Evolutionary conservation across 2,113 vertebrate genomes (phyloP), one percentile per base, ranked within the genome.

Genomic region (Neogale vison): DNA sequence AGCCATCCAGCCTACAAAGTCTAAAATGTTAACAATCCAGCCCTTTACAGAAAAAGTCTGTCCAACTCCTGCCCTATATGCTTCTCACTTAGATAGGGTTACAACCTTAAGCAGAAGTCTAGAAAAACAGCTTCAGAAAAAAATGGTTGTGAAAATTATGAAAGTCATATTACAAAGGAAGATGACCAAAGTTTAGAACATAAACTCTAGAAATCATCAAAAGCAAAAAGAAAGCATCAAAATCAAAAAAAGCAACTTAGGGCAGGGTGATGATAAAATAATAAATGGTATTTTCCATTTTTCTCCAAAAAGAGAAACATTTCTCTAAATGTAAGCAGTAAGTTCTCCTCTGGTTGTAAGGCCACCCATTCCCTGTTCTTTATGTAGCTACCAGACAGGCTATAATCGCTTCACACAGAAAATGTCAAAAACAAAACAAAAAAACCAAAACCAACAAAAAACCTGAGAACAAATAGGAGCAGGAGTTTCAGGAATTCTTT

Each of bases 121-220:
- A 92, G 4, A 34, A 96, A 90, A 92, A 80, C n/a, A 39, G 39
- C 36, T 88, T 96, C 31, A 50, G 50, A 61, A 94, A 87, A 87
- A 88, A 47, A 10, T 20, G 59, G 59, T 77, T 21, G 26, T 77
- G 52, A 63, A 82, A 61, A 69, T 21, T 89, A 31, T 36, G 95
- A 96, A 94, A 52, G 57, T 42, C 29, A 21, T 52, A 96, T 80
- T 96, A 82, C 20, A 97, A 95, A 89, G n/a, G 23, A 95, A 59
- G 20, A 93, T 82, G 31, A 82, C 39, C 29, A 50, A 87, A 96
- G 45, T 47, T 87, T 76, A 96, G 23, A 95, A 93, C 71, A 88
- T 67, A 84, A 96, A 89, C 82, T 74, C 59, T 86, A 81, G 14
- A 55, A 36, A 42, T 42, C 42, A 42, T 42, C 42, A 42, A 42